These are phyloP conservation scores for Eidolon dupreanum DNA, from an alignment of 2,797 vertebrate genomes.

Conservation along the genomic window DNA sequence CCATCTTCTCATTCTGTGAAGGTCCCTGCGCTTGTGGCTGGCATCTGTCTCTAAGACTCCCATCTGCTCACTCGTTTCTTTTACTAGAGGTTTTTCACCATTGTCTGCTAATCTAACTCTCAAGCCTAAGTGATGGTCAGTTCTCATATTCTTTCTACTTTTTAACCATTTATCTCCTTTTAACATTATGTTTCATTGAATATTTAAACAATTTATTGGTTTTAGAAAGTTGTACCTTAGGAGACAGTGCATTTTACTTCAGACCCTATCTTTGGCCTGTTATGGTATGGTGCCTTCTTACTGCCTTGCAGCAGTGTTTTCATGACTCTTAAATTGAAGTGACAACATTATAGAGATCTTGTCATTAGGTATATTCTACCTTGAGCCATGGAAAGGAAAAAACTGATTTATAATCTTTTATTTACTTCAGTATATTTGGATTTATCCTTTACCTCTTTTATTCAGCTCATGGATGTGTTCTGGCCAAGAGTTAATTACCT, in stretches of 20 bases:
- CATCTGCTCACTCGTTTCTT: not conserved
- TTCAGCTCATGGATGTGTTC: not conserved
- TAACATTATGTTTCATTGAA: not conserved
- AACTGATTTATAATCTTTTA: not conserved
- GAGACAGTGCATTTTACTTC: not conserved
- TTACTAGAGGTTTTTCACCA: not conserved
- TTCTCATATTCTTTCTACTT: not conserved
- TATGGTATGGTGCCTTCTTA: not conserved
- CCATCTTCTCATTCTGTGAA: not conserved
- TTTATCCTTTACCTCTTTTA: not conserved
- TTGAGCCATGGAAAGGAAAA: not conserved
- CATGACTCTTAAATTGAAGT: not conserved
- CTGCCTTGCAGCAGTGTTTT: not conserved
- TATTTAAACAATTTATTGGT: not conserved
- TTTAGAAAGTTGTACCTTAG: not conserved
- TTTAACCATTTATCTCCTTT: not conserved
- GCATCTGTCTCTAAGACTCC: too few species aligned
- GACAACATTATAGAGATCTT: not conserved
- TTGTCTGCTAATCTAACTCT: not conserved
- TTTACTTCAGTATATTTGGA: not conserved
- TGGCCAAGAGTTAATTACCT: not conserved
- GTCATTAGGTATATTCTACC: not conserved
- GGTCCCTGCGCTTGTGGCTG: fast-evolving
- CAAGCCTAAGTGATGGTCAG: not conserved
- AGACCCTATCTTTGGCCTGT: not conserved